Evolutionary conservation across 2,797 vertebrate genomes (phyloP), one percentile per base, ranked within the genome.

Genomic region (Chloroceryle inda): DNA sequence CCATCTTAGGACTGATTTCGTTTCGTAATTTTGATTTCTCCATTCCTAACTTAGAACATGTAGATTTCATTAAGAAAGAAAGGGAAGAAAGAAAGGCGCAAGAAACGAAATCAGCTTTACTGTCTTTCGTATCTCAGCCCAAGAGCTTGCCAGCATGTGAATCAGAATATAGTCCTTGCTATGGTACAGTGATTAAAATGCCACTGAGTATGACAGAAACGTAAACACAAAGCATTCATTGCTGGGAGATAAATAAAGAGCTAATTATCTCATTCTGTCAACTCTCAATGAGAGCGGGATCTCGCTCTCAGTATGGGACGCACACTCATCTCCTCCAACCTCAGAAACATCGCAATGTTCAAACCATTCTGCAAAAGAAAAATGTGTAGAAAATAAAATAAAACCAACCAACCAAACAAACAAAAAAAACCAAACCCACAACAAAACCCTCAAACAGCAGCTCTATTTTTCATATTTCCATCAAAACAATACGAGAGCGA

Each of bases 221-320:
- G 42, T 96, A 96, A 95, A 95, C 53, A 96, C 92, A 71, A 92
- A 94, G 91, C 85, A 45, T 80, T 80, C 94, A 56, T 95, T 92
- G 94, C 95, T 91, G 66, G 35, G 92, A 97, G 95, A 97, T 97
- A 96, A 97, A 95, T 81, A 90, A 92, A 94, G 92, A 81, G 71
- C 72, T 96, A 92, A 92, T 85, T 88, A 91, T 89, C 89, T 78
- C 33, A 18, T 94, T 74, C 91, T 86, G 97, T 81, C 93, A 73
- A 27, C 82, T 96, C 89, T 74, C 85, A 85, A 59, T 82, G 53
- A 93, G 78, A 81, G 81, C 22, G 18, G 71, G 77, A 80, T 88
- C 27, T 71, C 33, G 12, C 71, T 85, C 63, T 40, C 66, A 12
- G 85, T 64, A 13, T 81, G 92, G 76, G 88, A 93, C n/a, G 6